Evolutionary conservation across 92 coral and sea anemone species (phyloP).

Genomic region (Montipora capitata): DNA sequence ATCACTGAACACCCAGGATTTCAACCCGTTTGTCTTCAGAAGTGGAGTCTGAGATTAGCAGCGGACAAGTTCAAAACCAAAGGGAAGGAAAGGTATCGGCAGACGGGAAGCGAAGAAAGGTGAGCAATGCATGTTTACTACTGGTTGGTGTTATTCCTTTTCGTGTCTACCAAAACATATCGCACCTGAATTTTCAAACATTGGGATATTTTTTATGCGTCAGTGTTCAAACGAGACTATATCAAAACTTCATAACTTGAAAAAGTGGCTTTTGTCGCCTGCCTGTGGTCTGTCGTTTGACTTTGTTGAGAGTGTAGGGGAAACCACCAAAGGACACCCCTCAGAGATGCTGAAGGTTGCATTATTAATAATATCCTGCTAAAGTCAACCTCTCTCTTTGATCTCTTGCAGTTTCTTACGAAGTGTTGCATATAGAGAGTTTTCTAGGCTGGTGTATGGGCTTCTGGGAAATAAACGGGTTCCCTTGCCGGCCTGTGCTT

Average conservation of each 20-base stretch:
- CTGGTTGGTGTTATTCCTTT: not conserved
- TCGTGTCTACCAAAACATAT: no score
- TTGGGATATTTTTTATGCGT: no score
- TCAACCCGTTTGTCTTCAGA: slow-evolving; percentile 69
- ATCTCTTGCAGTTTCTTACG: slow-evolving; percentile 29
- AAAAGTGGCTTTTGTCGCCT: no score
- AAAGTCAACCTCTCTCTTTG: not conserved
- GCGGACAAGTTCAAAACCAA: slow-evolving; percentile 35
- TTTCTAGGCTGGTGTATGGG: slow-evolving; percentile 42
- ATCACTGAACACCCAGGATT: slow-evolving; percentile 80
- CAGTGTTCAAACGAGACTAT: no score
- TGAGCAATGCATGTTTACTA: not conserved
- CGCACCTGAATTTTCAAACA: no score
- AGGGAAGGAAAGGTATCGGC: slow-evolving; percentile 17
- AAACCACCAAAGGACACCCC: not conserved
- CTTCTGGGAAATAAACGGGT: slow-evolving; percentile 33
- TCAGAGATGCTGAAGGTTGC: slow-evolving; percentile 15
- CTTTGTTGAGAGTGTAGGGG: no score
- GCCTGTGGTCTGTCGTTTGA: no score
- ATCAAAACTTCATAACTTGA: no score
- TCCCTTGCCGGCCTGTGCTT: slow-evolving; percentile 50
- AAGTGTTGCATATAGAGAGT: slow-evolving; percentile 48
- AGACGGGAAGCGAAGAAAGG: slow-evolving; percentile 61
- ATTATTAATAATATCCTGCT: slow-evolving; percentile 17
- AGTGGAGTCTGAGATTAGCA: slow-evolving; percentile 76